Percentiles rank a stretch among this genome's conserved stretches.
Evolutionary conservation across 2,888 invertebrate genomes (phyloP).

Genomic region (Trissoscelio sp.): DNA sequence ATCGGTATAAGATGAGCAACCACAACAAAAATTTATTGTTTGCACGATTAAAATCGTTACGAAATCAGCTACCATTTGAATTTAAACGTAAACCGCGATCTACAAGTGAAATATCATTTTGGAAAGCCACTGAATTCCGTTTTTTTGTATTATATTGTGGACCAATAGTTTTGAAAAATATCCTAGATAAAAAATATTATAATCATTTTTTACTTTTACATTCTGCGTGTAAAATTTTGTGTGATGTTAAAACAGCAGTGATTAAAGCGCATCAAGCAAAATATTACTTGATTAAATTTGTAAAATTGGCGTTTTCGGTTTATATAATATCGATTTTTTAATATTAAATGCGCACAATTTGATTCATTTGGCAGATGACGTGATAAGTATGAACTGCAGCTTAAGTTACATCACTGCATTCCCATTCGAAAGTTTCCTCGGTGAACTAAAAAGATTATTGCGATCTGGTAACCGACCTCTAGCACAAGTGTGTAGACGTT

Average conservation of each 20-base stretch:
- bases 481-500: background rate
- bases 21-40: background rate
- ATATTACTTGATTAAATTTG: slow-evolving; percentile 39
- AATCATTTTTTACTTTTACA: slow-evolving; percentile 51
- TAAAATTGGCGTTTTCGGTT: background rate
- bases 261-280: slow-evolving; percentile 9
- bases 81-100: slow-evolving; percentile 17
- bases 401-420: slow-evolving; percentile 33
- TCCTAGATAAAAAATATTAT: slow-evolving; percentile 70
- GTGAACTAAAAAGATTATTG: slow-evolving; percentile 17
- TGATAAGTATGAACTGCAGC: slow-evolving; percentile 16
- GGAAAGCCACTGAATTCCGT: slow-evolving; percentile 39
- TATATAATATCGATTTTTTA: slow-evolving; percentile 23
- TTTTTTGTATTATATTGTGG: slow-evolving; percentile 32
- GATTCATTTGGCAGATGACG: slow-evolving; percentile 31
- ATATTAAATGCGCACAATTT: slow-evolving; percentile 24
- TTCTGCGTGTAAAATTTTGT: slow-evolving; percentile 44
- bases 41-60: background rate
- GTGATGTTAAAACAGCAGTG: slow-evolving; percentile 7
- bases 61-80: slow-evolving; percentile 2
- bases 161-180: slow-evolving; percentile 70
- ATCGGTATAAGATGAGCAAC: background rate
- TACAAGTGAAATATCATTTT: background rate
- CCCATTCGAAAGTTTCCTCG: slow-evolving; percentile 43
- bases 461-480: slow-evolving; percentile 36